Base-by-base conservation (phyloP, 2,888 invertebrate genomes). In the Craniophora ligustri region DNA sequence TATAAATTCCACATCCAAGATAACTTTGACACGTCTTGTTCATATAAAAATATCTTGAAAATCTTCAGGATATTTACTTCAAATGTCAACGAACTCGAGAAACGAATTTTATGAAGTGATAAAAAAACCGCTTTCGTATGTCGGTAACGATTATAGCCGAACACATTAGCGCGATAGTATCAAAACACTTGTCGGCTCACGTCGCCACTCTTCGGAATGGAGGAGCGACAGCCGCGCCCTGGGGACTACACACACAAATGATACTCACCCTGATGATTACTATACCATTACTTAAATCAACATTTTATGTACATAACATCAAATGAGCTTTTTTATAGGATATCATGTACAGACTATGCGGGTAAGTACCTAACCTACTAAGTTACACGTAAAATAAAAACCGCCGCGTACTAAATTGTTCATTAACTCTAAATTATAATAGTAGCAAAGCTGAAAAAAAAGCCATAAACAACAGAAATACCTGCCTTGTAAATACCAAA, bases 161-260 rank as follows among this genome's bases (percentile, higher is more conserved):
- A 85, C 81, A 84, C 86, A 87, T 88, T 87, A 87, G 79, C 73
- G 76, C 78, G 87, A 89, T 90, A 87, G 75, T 82, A 88, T 89
- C 88, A 77, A 77, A 85, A 81, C 84, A 84, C 85, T 86, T 85
- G 84, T 85, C 81, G 78, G 75, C 76, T 54, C 80, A 79, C 76
- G 84, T 83, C 84, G 76, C 79, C 84, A 82, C 80, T 82, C 76
- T 76, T 74, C 75, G 72, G 81, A 82, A 80, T 76, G 74, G 72
- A 68, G 59, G 44, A 61, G 53, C 60, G 66, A 64, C 67, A 44
- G 72, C 77, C 79, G 63, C 82, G 46, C 84, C 82, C 78, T 36
- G 39, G 75, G 67, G 76, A 74, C 58, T 65, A 42, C 61, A 68
- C 61, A 68, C 70, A 65, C 66, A 50, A 63, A 55, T 45, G 55